Base-by-base conservation (phyloP, 2,888 invertebrate species). In the Melitaea athalia region DNA sequence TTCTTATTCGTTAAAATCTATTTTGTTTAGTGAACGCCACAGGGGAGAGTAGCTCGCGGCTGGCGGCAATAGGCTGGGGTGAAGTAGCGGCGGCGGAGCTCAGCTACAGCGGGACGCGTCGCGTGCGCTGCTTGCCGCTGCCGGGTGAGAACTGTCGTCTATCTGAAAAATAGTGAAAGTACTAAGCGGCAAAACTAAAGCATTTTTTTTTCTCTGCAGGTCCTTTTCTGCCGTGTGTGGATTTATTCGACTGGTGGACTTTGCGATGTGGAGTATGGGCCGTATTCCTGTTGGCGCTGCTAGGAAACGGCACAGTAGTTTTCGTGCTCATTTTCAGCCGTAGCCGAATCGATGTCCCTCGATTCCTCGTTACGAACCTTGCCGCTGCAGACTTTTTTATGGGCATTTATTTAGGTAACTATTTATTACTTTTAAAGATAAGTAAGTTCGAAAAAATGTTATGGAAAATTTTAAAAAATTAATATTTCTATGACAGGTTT, bases 221-320 rank as follows among this genome's bases (percentile, higher is more conserved):
- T 38, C 98, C 99, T 4, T 99, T 99, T 91, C 93, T 98, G 81
- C 99, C 99, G 5, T 99, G 99, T 86, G 96, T 97, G 82, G 99
- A 99, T 87, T 93, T 99, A 66, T 99, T 99, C 87, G 98, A 98
- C 84, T 99, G 98, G 98, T 99, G 99, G 99, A 98, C 98, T 5
- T 91, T 99, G 77, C 95, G 98, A 53, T 99, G 98, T 85, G 98
- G 99, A 24, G 98, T 99, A 63, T 99, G 99, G 99, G 96, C 98
- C 15, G 98, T 99, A 57, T 99, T 99, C 89, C 94, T 99, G 68
- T 94, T 99, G 78, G 98, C 99, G 52, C 95, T 99, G 93, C 94
- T 99, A 63, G 99, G 99, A 73, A 99, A 99, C 87, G 98, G 98
- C 59, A 97, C 97, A 0, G 99, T 99, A 11, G 98, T 99, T 14